Evolutionary conservation across 2,888 invertebrate genomes (phyloP).

Genomic region (Synergus laeviventris): DNA sequence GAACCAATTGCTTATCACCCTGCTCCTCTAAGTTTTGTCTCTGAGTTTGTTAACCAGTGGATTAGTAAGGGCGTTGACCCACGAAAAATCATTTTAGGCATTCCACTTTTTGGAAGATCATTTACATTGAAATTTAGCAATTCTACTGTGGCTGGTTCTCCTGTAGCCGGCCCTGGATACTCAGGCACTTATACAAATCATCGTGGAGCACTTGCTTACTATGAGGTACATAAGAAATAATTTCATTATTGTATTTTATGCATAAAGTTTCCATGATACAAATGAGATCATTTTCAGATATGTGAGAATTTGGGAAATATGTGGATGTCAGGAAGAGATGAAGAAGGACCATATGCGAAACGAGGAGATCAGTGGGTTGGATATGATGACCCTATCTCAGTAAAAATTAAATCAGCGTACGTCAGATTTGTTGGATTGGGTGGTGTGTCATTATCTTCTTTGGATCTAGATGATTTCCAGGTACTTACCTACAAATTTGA

Average conservation of each 20-base stretch:
- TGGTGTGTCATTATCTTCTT: constrained; percentile 84
- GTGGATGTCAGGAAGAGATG: constrained; percentile 79
- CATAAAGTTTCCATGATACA: constrained; percentile 4
- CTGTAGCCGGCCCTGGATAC: constrained; percentile 80
- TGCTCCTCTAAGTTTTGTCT: constrained; percentile 63
- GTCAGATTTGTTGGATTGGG: constrained; percentile 81
- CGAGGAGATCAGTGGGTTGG: constrained; percentile 89
- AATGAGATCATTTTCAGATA: constrained; percentile 71
- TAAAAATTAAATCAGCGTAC: constrained; percentile 80
- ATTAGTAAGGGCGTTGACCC: constrained; percentile 79
- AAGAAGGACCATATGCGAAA: constrained; percentile 82
- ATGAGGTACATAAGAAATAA: constrained; percentile 79
- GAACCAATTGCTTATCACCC: constrained; percentile 63
- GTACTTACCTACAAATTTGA: constrained; percentile 52
- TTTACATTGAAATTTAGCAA: constrained; percentile 81
- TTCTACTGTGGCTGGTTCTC: constrained; percentile 79
- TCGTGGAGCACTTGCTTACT: constrained; percentile 83
- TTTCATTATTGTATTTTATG: constrained; percentile 56
- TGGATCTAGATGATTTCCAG: constrained; percentile 87
- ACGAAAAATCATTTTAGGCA: constrained; percentile 83
- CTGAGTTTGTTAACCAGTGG: constrained; percentile 62
- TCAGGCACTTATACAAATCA: constrained; percentile 84
- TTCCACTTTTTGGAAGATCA: constrained; percentile 85
- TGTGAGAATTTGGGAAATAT: constrained; percentile 79
- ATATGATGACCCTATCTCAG: constrained; percentile 81